Percentiles rank a stretch among this genome's conserved stretches.
These are phyloP conservation scores for Capitulum mitella DNA, from an alignment of 2,888 invertebrate genomes.

Conservation along the genomic window DNA sequence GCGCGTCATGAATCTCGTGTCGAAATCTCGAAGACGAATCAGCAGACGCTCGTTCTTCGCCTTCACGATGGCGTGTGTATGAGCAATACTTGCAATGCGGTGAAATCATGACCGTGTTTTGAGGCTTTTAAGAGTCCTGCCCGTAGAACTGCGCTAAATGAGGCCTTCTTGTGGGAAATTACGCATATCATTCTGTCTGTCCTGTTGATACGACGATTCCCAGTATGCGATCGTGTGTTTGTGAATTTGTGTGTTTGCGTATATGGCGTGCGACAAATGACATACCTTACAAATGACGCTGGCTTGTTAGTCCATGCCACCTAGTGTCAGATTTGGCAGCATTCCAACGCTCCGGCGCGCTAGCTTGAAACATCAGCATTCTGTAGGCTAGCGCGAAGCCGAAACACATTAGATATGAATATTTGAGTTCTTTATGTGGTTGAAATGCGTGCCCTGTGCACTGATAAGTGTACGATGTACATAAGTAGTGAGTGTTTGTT, in stretches of 20 bases:
- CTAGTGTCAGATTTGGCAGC: too few relatives aligned
- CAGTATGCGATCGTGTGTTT: not conserved
- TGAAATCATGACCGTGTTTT: not conserved
- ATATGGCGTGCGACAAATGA: too few relatives aligned
- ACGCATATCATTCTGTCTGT: slow-evolving; percentile 15
- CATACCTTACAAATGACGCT: too few relatives aligned
- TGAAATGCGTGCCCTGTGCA: too few relatives aligned
- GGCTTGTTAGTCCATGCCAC: too few relatives aligned
- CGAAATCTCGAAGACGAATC: not conserved
- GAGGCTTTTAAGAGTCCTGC: slow-evolving; percentile 8
- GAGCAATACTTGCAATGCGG: not conserved
- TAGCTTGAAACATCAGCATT: too few relatives aligned
- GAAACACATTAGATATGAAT: too few relatives aligned
- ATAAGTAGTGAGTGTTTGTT: not conserved
- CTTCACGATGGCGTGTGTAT: not conserved
- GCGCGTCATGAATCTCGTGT: not conserved
- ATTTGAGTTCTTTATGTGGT: too few relatives aligned
- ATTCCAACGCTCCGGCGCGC: too few relatives aligned
- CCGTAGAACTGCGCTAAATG: not conserved
- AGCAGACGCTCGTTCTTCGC: too few relatives aligned
- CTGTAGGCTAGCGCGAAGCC: too few relatives aligned
- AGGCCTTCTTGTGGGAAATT: slow-evolving; percentile 3
- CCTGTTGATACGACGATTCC: not conserved
- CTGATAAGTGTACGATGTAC: not conserved
- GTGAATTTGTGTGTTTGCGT: not conserved